Conservation (phyloP, 30 jellyfish, hydroid and myxozoan genomes). For the Calvadosia cruxmelitensis region DNA sequence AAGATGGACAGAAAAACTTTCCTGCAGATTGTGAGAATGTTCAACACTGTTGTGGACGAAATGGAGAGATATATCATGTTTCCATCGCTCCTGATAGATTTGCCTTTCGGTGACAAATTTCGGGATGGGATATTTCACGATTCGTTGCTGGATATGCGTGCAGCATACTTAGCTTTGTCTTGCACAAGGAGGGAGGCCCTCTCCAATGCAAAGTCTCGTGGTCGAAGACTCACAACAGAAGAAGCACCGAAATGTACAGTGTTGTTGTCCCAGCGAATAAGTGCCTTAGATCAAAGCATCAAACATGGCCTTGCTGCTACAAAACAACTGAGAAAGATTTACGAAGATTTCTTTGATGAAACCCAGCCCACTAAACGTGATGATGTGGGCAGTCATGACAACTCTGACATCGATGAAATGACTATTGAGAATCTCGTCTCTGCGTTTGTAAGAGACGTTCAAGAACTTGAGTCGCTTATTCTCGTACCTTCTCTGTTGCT, state of each 20-base stretch:
- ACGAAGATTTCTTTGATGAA: not conserved
- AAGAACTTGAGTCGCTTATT: not conserved
- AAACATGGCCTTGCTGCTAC: not conserved
- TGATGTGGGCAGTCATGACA: not conserved
- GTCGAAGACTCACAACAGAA: not conserved
- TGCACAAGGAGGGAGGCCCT: not conserved
- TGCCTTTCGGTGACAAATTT: not conserved
- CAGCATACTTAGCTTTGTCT: not conserved
- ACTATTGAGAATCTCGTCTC: not conserved
- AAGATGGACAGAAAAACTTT: not conserved
- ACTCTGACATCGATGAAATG: not conserved
- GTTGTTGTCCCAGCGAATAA: not conserved
- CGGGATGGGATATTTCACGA: not conserved
- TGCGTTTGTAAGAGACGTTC: too few species aligned
- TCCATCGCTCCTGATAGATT: not conserved
- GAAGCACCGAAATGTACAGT: not conserved
- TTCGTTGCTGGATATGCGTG: not conserved
- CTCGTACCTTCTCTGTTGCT: not conserved
- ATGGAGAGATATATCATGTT: not conserved
- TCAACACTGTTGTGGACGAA: not conserved
- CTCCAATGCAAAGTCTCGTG: not conserved
- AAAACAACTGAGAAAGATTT: not conserved
- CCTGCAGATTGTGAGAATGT: not conserved
- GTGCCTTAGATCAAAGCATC: too few species aligned
- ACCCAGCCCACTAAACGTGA: not conserved